A percentile compares a stretch with the other conserved stretches of the same genome.
Conservation (phyloP, 2,797 vertebrate species). For the Rhinogobio ventralis region DNA sequence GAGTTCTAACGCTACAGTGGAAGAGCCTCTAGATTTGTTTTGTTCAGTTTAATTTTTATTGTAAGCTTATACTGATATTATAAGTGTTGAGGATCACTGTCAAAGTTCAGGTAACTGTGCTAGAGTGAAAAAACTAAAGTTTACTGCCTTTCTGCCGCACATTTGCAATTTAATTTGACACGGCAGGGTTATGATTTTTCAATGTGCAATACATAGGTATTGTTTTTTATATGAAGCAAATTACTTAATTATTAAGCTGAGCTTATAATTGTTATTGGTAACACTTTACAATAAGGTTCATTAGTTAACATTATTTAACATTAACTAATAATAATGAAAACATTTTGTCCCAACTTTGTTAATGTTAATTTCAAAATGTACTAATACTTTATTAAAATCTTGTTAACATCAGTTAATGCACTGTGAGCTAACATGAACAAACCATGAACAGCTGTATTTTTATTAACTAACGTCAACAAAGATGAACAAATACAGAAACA, state of each 20-base stretch:
- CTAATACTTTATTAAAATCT: too few species aligned
- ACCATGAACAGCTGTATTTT: too few species aligned
- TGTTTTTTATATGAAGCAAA: background rate
- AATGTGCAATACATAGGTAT: background rate
- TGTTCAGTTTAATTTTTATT: background rate
- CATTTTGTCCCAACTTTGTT: too few species aligned
- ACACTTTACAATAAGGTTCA: too few species aligned
- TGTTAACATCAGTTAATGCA: too few species aligned
- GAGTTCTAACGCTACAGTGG: background rate
- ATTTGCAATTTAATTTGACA: background rate
- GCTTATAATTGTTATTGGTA: background rate
- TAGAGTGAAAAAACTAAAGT: background rate
- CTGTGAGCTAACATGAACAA: too few species aligned
- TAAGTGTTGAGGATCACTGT: background rate
- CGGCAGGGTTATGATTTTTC: background rate
- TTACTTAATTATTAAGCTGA: background rate
- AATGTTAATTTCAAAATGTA: too few species aligned
- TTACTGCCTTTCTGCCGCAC: background rate
- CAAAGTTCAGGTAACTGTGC: background rate
- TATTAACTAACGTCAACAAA: too few species aligned
- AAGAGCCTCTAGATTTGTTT: background rate
- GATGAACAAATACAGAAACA: too few species aligned
- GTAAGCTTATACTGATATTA: slow-evolving; percentile 5
- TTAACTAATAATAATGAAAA: too few species aligned
- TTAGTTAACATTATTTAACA: too few species aligned